Evolutionary conservation across 2,797 vertebrate genomes (phyloP).

Genomic region (Pempheris klunzingeri): DNA sequence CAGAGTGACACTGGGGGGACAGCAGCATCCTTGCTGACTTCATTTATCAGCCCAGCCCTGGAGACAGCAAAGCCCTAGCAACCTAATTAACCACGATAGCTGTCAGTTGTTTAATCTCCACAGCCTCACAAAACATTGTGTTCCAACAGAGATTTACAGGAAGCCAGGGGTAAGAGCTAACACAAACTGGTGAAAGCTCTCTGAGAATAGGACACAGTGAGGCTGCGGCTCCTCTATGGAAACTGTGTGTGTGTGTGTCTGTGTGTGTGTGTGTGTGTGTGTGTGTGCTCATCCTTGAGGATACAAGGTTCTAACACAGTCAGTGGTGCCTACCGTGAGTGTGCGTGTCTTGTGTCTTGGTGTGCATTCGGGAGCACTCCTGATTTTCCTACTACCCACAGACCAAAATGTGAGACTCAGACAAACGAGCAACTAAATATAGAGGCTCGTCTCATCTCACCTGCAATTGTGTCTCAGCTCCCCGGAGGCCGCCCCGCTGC

Average conservation of each 20-base stretch:
- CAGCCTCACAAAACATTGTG: constrained; percentile 47
- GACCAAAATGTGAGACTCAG: constrained; percentile 30
- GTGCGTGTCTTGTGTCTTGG: background rate
- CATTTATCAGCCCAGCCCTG: constrained; percentile 49
- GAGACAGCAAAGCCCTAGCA: constrained; percentile 54
- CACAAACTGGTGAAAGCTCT: constrained; percentile 22
- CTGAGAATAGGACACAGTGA: background rate
- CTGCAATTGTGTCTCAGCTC: constrained; percentile 46
- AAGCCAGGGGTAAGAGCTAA: constrained; percentile 22
- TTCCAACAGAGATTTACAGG: constrained; percentile 49
- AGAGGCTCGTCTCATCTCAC: constrained; percentile 38
- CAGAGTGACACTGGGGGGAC: constrained; percentile 27
- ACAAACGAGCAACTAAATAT: constrained; percentile 63
- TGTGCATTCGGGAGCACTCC: constrained; percentile 20
- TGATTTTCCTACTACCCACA: constrained; percentile 4
- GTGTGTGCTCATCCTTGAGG: constrained; percentile 1
- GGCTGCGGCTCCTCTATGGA: background rate
- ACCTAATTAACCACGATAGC: constrained; percentile 63
- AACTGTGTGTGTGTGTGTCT: background rate
- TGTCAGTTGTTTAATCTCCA: constrained; percentile 57
- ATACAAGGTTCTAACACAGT: background rate
- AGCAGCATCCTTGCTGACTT: constrained; percentile 40
- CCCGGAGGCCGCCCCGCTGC: constrained; percentile 32
- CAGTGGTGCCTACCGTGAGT: constrained; percentile 2
- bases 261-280: background rate